Conservation (phyloP, 2,888 invertebrate species). For the Lysandra coridon region DNA sequence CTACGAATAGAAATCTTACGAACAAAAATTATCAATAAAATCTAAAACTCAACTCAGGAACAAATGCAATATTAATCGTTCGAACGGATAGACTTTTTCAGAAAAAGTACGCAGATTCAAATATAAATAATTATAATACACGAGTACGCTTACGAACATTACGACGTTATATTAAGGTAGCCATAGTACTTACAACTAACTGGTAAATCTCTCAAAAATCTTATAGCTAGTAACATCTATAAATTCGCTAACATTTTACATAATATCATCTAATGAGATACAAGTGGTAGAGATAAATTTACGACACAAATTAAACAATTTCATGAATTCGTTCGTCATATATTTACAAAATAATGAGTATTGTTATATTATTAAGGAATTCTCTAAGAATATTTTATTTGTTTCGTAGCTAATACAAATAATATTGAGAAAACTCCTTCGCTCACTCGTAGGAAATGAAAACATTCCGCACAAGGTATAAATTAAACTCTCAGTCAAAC, state of each 20-base stretch:
- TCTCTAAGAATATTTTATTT: slow-evolving; percentile 40
- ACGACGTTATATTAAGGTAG: slow-evolving; percentile 71
- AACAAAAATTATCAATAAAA: slow-evolving; percentile 72
- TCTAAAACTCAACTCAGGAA: slow-evolving; percentile 80
- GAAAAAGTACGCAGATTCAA: slow-evolving; percentile 67
- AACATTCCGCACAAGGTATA: slow-evolving; percentile 35
- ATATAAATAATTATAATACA: slow-evolving; percentile 72
- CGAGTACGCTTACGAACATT: slow-evolving; percentile 77
- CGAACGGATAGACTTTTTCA: slow-evolving; percentile 68
- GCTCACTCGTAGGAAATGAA: slow-evolving; percentile 31
- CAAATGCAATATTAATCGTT: slow-evolving; percentile 80
- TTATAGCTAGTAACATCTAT: slow-evolving; percentile 70
- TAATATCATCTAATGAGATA: slow-evolving; percentile 78
- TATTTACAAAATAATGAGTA: slow-evolving; percentile 77
- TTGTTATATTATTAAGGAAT: slow-evolving; percentile 60
- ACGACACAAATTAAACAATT: slow-evolving; percentile 63
- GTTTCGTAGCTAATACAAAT: slow-evolving; percentile 13
- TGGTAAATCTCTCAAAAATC: slow-evolving; percentile 77
- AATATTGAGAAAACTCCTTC: slow-evolving; percentile 27
- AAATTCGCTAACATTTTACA: slow-evolving; percentile 78
- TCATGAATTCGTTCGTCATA: slow-evolving; percentile 54
- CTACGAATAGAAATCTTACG: slow-evolving; percentile 63
- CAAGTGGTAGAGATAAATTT: slow-evolving; percentile 75
- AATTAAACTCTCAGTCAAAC: slow-evolving; percentile 45
- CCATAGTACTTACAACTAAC: slow-evolving; percentile 73